Base-by-base conservation (phyloP, 2,113 vertebrate genomes). In the Fulmarus glacialis region DNA sequence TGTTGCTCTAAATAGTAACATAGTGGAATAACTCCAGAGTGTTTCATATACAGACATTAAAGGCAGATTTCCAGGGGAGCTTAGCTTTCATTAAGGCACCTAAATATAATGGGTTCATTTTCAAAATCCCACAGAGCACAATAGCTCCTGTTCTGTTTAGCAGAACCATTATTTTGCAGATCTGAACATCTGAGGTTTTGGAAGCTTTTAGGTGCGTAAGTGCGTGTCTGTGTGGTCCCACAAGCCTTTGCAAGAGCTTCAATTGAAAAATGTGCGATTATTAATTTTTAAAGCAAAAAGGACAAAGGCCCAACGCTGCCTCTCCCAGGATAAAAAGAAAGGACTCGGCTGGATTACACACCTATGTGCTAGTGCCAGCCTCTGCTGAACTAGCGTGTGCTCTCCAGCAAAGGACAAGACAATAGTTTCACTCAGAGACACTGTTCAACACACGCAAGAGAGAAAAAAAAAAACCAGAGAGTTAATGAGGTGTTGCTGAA, bases 71-170 rank as follows among this genome's bases (percentile, higher is more conserved):
- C 56, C 64, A 92, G 42, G 59, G 77, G 34, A 95, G 53, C 73
- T 79, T 43, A 91, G 62, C 74, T 95, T 93, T 95, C 92, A 60
- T 93, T 82, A 95, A 78, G 77, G 71, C 38, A 93, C 62, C 90
- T 85, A 84, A 87, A 91, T 62, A 73, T 77, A 95, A 86, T 4
- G 55, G 72, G 42, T 55, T 86, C 63, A 50, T 93, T 94, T 91
- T 90, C 66, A 68, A 82, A 91, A 85, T 50, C 90, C 67, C 66
- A n/a, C 24, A 55, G 66, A 94, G 67, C 1, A 2, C 78, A 88
- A 21, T 20, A 90, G 45, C 67, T 90, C 52, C 85, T 11, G 3
- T 70, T 73, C 84, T 59, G 42, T 56, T 83, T 59, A 77, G 63
- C 8, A 70, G 59, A 82, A 75, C 42, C 59, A 50, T 90, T 77